Percentiles rank a stretch among this genome's conserved stretches.
These are phyloP conservation scores for Drosophila cardini DNA, from an alignment of 1,140 invertebrate species.

Conservation along the genomic window DNA sequence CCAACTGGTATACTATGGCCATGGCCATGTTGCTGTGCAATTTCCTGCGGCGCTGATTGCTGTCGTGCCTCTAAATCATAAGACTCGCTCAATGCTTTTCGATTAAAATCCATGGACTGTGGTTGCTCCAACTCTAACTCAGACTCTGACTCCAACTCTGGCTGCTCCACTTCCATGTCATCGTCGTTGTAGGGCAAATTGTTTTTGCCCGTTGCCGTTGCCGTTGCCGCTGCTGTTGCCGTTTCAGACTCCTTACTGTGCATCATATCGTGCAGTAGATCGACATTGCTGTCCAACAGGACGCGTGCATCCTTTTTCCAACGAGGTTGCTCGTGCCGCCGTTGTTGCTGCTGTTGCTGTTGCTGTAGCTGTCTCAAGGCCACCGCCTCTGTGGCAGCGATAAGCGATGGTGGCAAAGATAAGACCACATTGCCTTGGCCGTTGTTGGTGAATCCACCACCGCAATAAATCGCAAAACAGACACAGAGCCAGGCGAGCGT, in stretches of 20 bases:
- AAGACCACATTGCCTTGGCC: constrained; percentile 73
- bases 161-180: too few species aligned
- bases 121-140: constrained; percentile 34
- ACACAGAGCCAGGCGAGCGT: constrained; percentile 78
- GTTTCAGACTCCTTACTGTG: constrained; percentile 1
- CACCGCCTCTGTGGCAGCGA: constrained; percentile 76
- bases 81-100: constrained; percentile 59
- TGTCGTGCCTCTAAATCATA: constrained; percentile 71
- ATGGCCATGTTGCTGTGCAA: constrained; percentile 43
- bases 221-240: constrained; percentile 34
- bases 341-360: constrained; percentile 10
- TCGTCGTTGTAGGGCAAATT: too few species aligned
- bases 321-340: constrained; percentile 34
- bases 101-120: constrained; percentile 71
- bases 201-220: constrained; percentile 8
- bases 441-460: constrained; percentile 60
- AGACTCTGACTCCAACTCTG: too few species aligned
- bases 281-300: constrained; percentile 62
- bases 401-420: constrained; percentile 85
- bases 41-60: constrained; percentile 78
- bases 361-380: constrained; percentile 68
- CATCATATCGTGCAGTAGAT: too few species aligned
- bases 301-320: constrained; percentile 82
- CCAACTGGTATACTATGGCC: constrained; percentile 12
- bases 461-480: constrained; percentile 82